phyloP scores from a whole-genome alignment of 2,888 invertebrate genomes.

The Aproaerema taeniolella region DNA sequence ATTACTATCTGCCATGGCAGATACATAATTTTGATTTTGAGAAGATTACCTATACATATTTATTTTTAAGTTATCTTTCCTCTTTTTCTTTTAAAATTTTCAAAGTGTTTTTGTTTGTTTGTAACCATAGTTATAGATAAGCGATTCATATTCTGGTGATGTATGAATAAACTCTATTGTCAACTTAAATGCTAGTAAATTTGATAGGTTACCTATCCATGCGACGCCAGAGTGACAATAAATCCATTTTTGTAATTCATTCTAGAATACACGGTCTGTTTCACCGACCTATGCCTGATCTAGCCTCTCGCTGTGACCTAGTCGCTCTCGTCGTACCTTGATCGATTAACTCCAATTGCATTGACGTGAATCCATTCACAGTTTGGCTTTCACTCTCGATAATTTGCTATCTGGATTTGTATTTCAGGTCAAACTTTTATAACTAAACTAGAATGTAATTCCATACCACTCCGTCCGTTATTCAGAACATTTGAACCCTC shows the following conservation, averaged over 20 bases:
- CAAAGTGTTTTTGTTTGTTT: no score
- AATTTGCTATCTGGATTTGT: conserved; percentile 16
- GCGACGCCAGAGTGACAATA: no score
- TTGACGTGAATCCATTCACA: conserved; percentile 22
- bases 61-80: no score
- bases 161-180: no score
- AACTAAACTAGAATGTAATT: neutral
- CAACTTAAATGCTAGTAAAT: no score
- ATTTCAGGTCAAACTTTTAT: neutral
- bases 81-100: no score
- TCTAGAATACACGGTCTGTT: conserved; percentile 17
- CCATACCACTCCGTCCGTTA: neutral
- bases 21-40: no score
- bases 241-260: neutral
- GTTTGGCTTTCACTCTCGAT: conserved; percentile 39
- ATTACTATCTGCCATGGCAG: no score
- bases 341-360: conserved; percentile 39
- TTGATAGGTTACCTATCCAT: no score
- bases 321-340: conserved; percentile 31
- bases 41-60: no score
- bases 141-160: no score
- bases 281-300: conserved; percentile 20
- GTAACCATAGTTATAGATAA: no score
- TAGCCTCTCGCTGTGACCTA: conserved; percentile 27
- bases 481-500: neutral